A percentile compares a stretch with the other conserved stretches of the same genome.
phyloP scores from a whole-genome alignment of 2,113 vertebrate genomes.

The Harpagus bidentatus region DNA sequence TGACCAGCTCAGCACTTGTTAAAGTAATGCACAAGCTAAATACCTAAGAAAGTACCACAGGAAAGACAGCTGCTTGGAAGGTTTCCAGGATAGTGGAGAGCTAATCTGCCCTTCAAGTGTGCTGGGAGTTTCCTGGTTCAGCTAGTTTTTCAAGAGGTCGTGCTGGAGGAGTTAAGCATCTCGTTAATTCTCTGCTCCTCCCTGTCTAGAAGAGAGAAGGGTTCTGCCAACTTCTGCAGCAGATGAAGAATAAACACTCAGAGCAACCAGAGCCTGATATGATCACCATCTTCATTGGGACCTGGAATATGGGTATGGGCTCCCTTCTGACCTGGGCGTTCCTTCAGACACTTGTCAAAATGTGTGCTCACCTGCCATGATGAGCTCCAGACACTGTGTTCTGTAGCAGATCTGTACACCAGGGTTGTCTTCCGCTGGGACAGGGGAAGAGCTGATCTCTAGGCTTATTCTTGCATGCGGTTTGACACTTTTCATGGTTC shows the following conservation, averaged over 20 bases:
- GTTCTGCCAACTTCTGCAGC: slow-evolving; percentile 96
- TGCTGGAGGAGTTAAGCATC: neutral
- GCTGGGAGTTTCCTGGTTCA: neutral
- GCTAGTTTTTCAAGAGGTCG: neutral
- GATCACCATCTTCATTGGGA: slow-evolving; percentile 95
- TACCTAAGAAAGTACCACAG: neutral
- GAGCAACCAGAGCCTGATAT: slow-evolving; percentile 95
- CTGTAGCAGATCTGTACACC: neutral
- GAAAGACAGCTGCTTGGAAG: neutral
- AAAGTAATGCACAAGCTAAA: neutral
- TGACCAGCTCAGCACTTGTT: neutral
- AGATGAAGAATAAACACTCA: slow-evolving; percentile 98
- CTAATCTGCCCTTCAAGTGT: neutral
- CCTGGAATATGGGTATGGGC: slow-evolving; percentile 96
- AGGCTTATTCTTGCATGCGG: neutral
- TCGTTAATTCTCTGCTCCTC: neutral
- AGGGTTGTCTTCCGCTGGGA: neutral
- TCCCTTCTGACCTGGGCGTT: neutral
- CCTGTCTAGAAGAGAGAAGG: slow-evolving; percentile 90
- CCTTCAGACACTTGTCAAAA: neutral
- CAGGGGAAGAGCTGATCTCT: neutral
- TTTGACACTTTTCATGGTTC: neutral
- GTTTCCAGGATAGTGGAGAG: neutral
- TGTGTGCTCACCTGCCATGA: neutral
- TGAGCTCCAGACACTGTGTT: neutral